These are phyloP conservation scores for Acipenser oxyrinchus DNA, from an alignment of 2,797 vertebrate species.

Conservation along the genomic window DNA sequence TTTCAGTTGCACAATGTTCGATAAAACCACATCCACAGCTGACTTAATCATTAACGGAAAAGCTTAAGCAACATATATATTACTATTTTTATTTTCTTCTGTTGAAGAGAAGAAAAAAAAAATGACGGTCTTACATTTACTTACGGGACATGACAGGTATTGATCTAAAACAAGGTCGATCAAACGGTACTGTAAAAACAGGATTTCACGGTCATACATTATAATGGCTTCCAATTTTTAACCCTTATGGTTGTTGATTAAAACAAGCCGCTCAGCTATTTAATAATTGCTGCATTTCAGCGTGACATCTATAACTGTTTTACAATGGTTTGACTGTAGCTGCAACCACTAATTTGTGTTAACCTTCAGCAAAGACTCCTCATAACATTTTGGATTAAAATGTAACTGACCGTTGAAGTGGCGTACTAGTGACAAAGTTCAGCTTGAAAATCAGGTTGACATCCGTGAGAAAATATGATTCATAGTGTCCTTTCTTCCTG, in stretches of 20 bases:
- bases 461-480: constrained; percentile 29
- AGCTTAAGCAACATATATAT: constrained; percentile 39
- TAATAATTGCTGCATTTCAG: constrained; percentile 46
- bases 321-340: constrained; percentile 2
- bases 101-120: constrained; percentile 26
- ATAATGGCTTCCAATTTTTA: constrained; percentile 59
- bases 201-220: constrained; percentile 65
- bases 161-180: constrained; percentile 58
- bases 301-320: constrained; percentile 33
- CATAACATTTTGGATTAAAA: constrained; percentile 31
- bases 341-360: constrained; percentile 14
- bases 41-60: constrained; percentile 32
- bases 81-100: constrained; percentile 40
- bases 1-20: neutral
- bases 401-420: constrained; percentile 41
- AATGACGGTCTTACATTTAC: constrained; percentile 50
- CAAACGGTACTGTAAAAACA: constrained; percentile 54
- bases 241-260: constrained; percentile 53
- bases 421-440: constrained; percentile 28
- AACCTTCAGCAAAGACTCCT: constrained; percentile 19
- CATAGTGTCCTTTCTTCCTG: constrained; percentile 32
- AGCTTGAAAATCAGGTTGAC: constrained; percentile 31
- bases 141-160: constrained; percentile 53
- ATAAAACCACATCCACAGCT: constrained; percentile 21
- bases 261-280: constrained; percentile 49